phyloP scores from a whole-genome alignment of 2,888 invertebrate genomes.

The Anthoptus insignis region DNA sequence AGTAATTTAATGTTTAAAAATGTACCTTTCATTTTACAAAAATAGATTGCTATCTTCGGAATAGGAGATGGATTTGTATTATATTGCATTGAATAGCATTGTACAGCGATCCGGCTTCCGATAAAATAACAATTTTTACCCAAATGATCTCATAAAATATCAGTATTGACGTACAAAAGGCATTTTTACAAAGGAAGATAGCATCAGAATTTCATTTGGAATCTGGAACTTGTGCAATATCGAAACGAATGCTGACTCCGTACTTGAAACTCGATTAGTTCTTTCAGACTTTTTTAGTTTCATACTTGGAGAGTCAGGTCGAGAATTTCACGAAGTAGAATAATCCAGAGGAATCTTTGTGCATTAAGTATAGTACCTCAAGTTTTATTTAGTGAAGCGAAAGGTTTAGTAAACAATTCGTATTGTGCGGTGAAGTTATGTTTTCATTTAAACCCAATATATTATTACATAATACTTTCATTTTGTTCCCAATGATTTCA shows the following conservation, averaged over 20 bases:
- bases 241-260: slow-evolving; percentile 51
- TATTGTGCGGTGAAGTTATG: too few relatives aligned
- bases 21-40: too few relatives aligned
- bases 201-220: slow-evolving; percentile 57
- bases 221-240: slow-evolving; percentile 74
- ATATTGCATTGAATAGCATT: too few relatives aligned
- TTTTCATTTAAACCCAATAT: too few relatives aligned
- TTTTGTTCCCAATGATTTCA: too few relatives aligned
- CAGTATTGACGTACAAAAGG: neutral
- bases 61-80: neutral
- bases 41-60: too few relatives aligned
- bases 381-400: neutral
- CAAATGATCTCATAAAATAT: neutral
- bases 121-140: neutral
- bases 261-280: slow-evolving; percentile 50
- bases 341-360: neutral
- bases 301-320: slow-evolving; percentile 5
- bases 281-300: slow-evolving; percentile 49
- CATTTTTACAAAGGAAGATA: slow-evolving; percentile 6
- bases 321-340: slow-evolving; percentile 6
- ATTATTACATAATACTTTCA: too few relatives aligned
- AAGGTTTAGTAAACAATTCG: neutral
- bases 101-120: too few relatives aligned
- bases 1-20: too few relatives aligned
- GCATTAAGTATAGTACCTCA: neutral